These are phyloP conservation scores for Diadophis punctatus DNA, from an alignment of 2,113 vertebrate species.

Conservation along the genomic window DNA sequence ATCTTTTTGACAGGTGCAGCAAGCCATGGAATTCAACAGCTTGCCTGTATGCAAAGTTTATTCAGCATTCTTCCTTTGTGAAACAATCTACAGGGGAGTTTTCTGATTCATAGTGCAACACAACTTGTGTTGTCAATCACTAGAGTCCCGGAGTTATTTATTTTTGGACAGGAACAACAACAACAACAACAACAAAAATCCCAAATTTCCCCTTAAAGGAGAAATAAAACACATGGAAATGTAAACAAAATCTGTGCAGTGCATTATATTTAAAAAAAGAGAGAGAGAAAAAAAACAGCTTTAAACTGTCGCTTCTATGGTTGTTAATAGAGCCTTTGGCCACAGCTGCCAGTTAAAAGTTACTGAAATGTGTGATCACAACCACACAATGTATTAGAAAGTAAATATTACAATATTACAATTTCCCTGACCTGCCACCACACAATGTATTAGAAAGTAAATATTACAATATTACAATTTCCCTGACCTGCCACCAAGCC, in stretches of 20 bases:
- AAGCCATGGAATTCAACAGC: background rate
- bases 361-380: conserved; percentile 26
- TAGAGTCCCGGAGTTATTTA: conserved; percentile 40
- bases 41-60: conserved; percentile 48
- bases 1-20: conserved; percentile 20
- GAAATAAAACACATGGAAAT: conserved; percentile 35
- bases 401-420: background rate
- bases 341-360: conserved; percentile 27
- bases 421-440: background rate
- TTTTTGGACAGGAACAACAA: conserved; percentile 27
- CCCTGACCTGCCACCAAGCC: background rate
- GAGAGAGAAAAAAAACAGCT: background rate
- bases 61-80: conserved; percentile 18
- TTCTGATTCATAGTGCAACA: conserved; percentile 55
- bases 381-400: background rate
- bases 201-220: conserved; percentile 35
- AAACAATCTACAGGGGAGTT: conserved; percentile 49
- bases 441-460: background rate
- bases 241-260: background rate
- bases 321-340: background rate
- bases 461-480: background rate
- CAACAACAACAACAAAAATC: conserved; percentile 21
- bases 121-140: conserved; percentile 58
- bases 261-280: background rate
- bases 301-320: background rate